Base-by-base conservation (phyloP, 2,797 vertebrate species). In the Pogonophryne albipinna region DNA sequence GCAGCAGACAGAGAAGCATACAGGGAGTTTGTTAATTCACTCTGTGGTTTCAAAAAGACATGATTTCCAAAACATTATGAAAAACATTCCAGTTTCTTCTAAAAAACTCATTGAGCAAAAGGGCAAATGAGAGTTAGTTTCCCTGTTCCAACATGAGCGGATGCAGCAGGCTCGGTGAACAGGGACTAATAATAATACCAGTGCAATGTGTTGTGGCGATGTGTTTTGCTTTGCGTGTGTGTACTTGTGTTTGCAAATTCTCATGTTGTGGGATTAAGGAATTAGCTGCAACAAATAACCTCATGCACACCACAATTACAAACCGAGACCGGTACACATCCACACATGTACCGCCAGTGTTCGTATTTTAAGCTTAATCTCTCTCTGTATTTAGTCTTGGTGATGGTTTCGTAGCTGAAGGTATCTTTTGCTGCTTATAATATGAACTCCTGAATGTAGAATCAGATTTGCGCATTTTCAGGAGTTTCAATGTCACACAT, bases 261-360 rank as follows among this genome's bases (percentile, higher is more conserved):
- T 67, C 62, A 89, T 86, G 80, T 80, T 80, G 65, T 60, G 47
- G 68, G 69, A 87, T 90, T 86, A 87, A 78, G 52, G 38, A 88
- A 84, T 85, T 86, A 75, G 66, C 58, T 63, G 58, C 78, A 84
- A 80, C 80, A 88, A 85, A 90, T 87, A 74, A 81, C 83, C 78
- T 68, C 60, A 79, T 70, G 59, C 58, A 75, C 78, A 42, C 66
- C 38, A 14, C 67, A 74, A 71, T 65, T 62, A 63, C 64, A 77
- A 74, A 44, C 44, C 17, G 49, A 83, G 49, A 85, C 74, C 56
- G 31, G 71, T 45, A 67, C 65, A 74, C 78, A 78, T 74, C 56
- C 57, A 76, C 66, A 72, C 61, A 61, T 73, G 79, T 71, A 76
- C 49, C 17, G 66, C 42, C 53, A 13, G 27, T 19, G 17, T 60